Base-by-base conservation (phyloP, 2,888 invertebrate genomes). In the Podotricha telesiphe region DNA sequence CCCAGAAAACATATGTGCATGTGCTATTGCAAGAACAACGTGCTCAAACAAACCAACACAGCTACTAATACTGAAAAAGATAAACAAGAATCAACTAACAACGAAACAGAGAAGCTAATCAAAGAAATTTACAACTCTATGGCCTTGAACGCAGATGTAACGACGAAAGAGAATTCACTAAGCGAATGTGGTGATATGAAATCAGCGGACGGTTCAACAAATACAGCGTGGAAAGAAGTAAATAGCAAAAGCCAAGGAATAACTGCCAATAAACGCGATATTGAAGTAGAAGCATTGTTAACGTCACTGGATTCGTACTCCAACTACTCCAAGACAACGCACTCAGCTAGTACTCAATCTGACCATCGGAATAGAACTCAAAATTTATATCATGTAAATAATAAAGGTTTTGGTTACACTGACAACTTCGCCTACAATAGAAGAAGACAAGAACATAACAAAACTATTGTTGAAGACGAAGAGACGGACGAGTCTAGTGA, bases 121-220 rank as follows among this genome's bases (percentile, higher is more conserved):
- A 86, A 88, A 75, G 91, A 91, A 78, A 91, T 91, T 77, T 91
- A 92, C 75, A 89, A 88, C 71, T 89, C 91, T 0, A 81, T 91
- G 72, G 84, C 88, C 20, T 69, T 86, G 5, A 83, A 83, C 59
- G 70, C 85, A 72, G 83, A 84, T 17, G 74, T 77, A 40, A 79
- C 82, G 1, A 76, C 76, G n/a, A 85, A 84, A 75, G 82, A 81
- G 37, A 78, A 79, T 10, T 82, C 86, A 2, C 64, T 71, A 3
- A 83, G 79, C 62, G 81, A 82, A 67, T 79, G 75, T 61, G 79
- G 78, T 47, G 75, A 79, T 48, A 15, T 74, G 11, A 79, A 75
- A 69, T 77, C 70, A 11, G 17, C 55, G 11, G 70, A 71, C 45
- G 55, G 68, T 50, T 72, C 67, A 5, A 58, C 58, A 1, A 70